Evolutionary conservation across 2,888 invertebrate species (phyloP), one percentile per base, ranked within the genome.

Genomic region (Synergus umbraculus): DNA sequence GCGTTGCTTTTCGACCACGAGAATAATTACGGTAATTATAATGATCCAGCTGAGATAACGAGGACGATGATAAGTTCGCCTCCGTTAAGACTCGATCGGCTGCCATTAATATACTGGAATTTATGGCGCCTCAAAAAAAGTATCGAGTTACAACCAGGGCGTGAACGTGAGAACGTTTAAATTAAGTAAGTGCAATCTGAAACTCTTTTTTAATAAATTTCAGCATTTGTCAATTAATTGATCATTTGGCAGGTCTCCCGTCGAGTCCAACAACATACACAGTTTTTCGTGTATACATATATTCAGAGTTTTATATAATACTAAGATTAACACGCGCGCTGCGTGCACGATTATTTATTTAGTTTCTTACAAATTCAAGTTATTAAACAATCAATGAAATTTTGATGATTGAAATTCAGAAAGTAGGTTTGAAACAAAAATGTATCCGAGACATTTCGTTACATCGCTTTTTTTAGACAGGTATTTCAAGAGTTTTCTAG

Each of bases 21-120:
- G 81, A 84, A 84, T 84, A 84, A 84, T 84, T 84, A 84, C 82
- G 79, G 82, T 82, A 84, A 84, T 84, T 84, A 81, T 80, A 84
- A 83, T 81, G 84, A 84, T 82, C 81, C 79, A 79, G 82, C 22
- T 29, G 82, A 82, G 84, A 83, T 83, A 83, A 84, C 84, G 84
- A 84, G 83, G 82, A 82, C 80, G 84, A 83, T 73, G 73, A 73
- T 73, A 73, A 73, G 73, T 73, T n/a, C 73, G 54, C 54, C 54
- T 54, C n/a, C 73, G 37, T 49, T 73, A 15, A 73, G 49, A 49
- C 73, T 54, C 73, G 73, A 54, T 73, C 73, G 73, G 54, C 73
- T 54, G 54, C 73, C 73, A 73, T 73, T 73, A 73, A 73, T 73
- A 73, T 41, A 15, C 54, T n/a, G 73, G 15, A 73, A 54, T 73